These are phyloP conservation scores for Troides oblongomaculatus DNA, from an alignment of 2,888 invertebrate genomes.

Conservation along the genomic window DNA sequence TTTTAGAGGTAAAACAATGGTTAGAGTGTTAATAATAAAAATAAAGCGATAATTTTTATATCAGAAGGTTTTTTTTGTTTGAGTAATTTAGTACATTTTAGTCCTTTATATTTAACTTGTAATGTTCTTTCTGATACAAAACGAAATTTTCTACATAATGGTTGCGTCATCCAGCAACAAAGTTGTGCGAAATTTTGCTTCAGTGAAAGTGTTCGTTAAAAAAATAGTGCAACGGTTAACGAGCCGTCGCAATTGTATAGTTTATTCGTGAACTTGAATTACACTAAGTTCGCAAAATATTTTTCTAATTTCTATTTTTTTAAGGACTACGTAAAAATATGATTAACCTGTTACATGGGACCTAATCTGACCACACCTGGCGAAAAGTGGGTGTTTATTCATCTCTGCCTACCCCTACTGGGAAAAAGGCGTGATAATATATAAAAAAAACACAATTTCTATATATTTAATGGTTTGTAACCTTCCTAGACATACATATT, in stretches of 20 bases:
- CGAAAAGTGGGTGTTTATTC: too few relatives aligned
- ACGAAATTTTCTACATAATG: constrained; percentile 43
- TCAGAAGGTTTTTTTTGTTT: not conserved
- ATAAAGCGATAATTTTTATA: not conserved
- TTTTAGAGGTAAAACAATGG: too few relatives aligned
- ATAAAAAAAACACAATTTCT: too few relatives aligned
- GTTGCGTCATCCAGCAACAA: constrained; percentile 54
- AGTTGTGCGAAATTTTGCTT: constrained; percentile 52
- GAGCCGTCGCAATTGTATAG: constrained; percentile 33
- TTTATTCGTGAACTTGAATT: constrained; percentile 13
- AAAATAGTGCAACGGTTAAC: constrained; percentile 51
- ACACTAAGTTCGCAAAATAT: not conserved
- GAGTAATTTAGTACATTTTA: not conserved
- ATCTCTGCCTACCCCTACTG: too few relatives aligned
- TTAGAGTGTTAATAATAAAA: not conserved
- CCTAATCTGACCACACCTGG: too few relatives aligned
- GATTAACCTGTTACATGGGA: too few relatives aligned
- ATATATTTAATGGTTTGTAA: too few relatives aligned
- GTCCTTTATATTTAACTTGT: not conserved
- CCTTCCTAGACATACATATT: too few relatives aligned
- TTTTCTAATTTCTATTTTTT: not conserved
- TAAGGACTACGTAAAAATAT: too few relatives aligned
- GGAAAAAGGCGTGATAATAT: too few relatives aligned
- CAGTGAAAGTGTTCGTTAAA: constrained; percentile 65
- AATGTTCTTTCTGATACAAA: constrained; percentile 33